phyloP scores from a whole-genome alignment of 2,797 vertebrate genomes.

The Pitangus sulphuratus region DNA sequence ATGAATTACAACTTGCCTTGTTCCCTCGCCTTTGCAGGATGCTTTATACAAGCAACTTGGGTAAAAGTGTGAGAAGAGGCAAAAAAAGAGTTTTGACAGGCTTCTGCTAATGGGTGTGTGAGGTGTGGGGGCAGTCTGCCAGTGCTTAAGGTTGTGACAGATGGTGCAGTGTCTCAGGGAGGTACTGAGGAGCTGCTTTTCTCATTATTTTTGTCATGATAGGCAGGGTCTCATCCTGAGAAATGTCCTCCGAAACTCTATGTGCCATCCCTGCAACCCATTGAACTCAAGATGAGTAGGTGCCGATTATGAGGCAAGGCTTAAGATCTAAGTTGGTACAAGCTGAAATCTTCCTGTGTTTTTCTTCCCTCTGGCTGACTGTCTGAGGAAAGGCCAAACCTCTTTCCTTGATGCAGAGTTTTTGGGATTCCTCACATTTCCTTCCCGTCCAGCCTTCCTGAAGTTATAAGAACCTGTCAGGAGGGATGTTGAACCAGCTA shows the following conservation, averaged over 20 bases:
- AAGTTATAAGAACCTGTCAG: background rate
- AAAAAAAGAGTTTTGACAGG: background rate
- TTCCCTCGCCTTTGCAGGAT: background rate
- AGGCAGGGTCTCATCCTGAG: background rate
- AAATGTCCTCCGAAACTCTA: background rate
- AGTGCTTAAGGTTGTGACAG: background rate
- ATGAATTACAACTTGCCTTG: background rate
- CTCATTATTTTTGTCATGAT: background rate
- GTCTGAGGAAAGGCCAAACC: background rate
- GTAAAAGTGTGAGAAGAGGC: background rate
- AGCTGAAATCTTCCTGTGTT: background rate
- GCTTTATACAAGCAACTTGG: background rate
- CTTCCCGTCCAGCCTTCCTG: background rate
- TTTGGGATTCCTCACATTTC: background rate
- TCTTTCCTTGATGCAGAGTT: background rate
- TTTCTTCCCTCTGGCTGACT: background rate
- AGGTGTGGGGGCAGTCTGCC: background rate
- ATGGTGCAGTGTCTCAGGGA: background rate
- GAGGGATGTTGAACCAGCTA: background rate
- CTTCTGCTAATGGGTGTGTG: fast-evolving
- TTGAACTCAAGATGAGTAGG: background rate
- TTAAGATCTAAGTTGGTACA: background rate
- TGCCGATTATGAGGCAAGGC: background rate
- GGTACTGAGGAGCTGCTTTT: background rate
- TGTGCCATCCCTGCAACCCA: background rate